Evolutionary conservation across 2,888 invertebrate species (phyloP), one percentile per base, ranked within the genome.

Genomic region (Ophioninae sp.): DNA sequence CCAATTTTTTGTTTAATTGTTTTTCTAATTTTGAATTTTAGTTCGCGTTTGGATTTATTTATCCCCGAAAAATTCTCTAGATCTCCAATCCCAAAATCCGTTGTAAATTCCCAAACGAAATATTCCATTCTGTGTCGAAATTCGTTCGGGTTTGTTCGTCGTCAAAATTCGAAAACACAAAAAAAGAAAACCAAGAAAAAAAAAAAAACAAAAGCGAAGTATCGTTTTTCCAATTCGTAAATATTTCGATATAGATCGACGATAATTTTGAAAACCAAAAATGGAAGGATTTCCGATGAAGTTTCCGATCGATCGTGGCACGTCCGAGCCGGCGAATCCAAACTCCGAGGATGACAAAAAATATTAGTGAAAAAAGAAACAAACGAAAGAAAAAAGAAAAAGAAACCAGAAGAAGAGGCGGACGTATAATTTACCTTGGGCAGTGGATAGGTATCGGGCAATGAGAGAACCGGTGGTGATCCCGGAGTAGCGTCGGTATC

Each of bases 401-500:
- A 17, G 64, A 76, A 13, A 79, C 21, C 7, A 8, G 10, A 21
- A 20, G 6, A 21, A 44, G 50, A 2, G n/a, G 21, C n/a, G 13
- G 13, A 10, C 17, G 6, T 68, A 39, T 62, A 64, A 69, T 69
- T 85, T 89, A 93, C 93, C 92, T 93, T 92, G 87, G 93, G 92
- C 90, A 93, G 89, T 88, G 93, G 92, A 84, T 93, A 93, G 59
- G 91, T 92, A 79, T 93, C 93, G 57, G 93, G 93, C 85, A 93
- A 87, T 76, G 93, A 93, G 41, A 93, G 81, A 72, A 93, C 93
- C 20, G 93, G 93, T 5, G 93, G 93, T 20, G 93, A 93, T 20
- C 90, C 91, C 13, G 95, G 94, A 13, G 95, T 95, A 7, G 79
- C 64, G 83, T 95, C 95, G 83, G 95, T 94, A 82, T 95, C 94